Percentiles rank a stretch among this genome's conserved stretches.
These are phyloP conservation scores for Ursus arctos DNA, from an alignment of 2,113 vertebrate species.

Conservation along the genomic window DNA sequence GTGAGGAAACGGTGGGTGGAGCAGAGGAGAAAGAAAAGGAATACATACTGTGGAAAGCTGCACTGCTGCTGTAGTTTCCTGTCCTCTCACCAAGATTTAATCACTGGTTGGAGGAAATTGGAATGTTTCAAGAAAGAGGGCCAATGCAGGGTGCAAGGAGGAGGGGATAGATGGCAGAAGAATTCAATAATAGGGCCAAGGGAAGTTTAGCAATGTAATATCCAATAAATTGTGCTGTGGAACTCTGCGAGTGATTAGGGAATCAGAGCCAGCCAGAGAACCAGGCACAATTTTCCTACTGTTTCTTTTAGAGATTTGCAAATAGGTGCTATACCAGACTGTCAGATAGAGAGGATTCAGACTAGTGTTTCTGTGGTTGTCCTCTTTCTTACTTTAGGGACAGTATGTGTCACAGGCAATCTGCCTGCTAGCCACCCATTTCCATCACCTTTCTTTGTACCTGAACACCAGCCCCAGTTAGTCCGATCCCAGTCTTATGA, in stretches of 20 bases:
- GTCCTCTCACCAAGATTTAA: constrained; percentile 53
- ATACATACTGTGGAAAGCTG: constrained; percentile 25
- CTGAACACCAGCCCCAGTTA: not conserved
- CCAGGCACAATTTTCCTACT: not conserved
- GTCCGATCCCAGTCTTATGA: not conserved
- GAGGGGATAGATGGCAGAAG: not conserved
- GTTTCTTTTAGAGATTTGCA: constrained; percentile 1
- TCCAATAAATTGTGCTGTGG: not conserved
- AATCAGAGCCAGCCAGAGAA: not conserved
- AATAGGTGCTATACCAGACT: not conserved
- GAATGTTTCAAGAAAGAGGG: constrained; percentile 43
- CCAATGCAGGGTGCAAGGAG: not conserved
- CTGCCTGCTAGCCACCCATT: not conserved
- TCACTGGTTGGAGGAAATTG: constrained; percentile 65
- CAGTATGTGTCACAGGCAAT: not conserved
- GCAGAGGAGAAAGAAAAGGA: constrained; percentile 46
- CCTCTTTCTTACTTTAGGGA: not conserved
- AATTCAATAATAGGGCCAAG: not conserved
- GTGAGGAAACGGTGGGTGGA: constrained; percentile 68
- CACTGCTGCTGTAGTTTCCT: constrained; percentile 38
- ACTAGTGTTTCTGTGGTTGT: not conserved
- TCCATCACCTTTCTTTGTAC: not conserved
- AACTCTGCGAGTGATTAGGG: not conserved
- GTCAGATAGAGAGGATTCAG: not conserved
- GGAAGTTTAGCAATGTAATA: not conserved